Percentiles rank a stretch among this genome's conserved stretches.
These are phyloP conservation scores for Busseola fusca DNA, from an alignment of 2,888 invertebrate species.

Conservation along the genomic window DNA sequence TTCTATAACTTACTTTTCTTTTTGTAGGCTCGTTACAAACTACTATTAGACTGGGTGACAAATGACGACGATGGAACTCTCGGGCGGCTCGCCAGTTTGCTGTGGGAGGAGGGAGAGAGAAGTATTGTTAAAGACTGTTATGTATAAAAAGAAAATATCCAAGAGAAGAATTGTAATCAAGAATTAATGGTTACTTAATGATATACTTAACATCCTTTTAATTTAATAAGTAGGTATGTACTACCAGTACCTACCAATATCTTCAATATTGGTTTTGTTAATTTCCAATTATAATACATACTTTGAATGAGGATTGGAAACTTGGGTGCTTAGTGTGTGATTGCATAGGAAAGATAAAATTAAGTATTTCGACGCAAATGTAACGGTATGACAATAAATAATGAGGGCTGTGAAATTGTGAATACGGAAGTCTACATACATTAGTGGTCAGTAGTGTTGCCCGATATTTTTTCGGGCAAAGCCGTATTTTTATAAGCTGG, in stretches of 20 bases:
- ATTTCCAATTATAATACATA: slow-evolving; percentile 3
- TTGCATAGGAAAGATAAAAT: slow-evolving; percentile 9
- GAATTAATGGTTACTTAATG: neutral
- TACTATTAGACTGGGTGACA: slow-evolving; percentile 92
- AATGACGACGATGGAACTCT: slow-evolving; percentile 90
- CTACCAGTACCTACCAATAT: neutral
- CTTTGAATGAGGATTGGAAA: neutral
- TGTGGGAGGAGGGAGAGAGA: slow-evolving; percentile 89
- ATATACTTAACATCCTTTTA: neutral
- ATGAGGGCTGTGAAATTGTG: neutral
- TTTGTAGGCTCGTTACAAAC: slow-evolving; percentile 91
- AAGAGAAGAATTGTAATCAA: slow-evolving; percentile 29
- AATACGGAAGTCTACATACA: too few relatives aligned
- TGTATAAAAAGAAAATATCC: slow-evolving; percentile 72
- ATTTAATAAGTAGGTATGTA: slow-evolving; percentile 3
- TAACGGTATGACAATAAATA: too few relatives aligned
- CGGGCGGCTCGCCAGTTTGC: slow-evolving; percentile 87
- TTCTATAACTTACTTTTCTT: slow-evolving; percentile 1
- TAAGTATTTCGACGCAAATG: neutral
- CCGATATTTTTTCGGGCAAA: too few relatives aligned
- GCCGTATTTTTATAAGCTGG: too few relatives aligned
- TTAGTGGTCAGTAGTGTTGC: too few relatives aligned
- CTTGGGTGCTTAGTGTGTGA: slow-evolving; percentile 1
- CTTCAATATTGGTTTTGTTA: slow-evolving; percentile 12
- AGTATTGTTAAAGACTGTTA: slow-evolving; percentile 77